These are phyloP conservation scores for Gandaritis pyraliata DNA, from an alignment of 2,888 invertebrate genomes.

Conservation along the genomic window DNA sequence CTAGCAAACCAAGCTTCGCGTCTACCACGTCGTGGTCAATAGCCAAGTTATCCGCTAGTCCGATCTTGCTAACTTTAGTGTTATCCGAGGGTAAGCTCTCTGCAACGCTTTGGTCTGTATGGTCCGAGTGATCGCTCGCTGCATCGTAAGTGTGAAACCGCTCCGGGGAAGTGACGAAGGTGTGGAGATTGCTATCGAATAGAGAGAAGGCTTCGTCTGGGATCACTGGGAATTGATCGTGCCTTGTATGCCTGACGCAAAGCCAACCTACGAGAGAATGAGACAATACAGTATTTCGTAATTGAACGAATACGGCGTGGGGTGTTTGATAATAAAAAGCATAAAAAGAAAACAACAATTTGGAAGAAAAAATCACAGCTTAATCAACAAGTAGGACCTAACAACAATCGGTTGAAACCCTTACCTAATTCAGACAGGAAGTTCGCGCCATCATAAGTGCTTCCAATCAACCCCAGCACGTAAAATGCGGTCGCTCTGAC, in stretches of 20 bases:
- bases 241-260: constrained; percentile 90
- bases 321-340: no score
- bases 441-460: constrained; percentile 93
- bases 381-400: no score
- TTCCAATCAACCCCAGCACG: constrained; percentile 92
- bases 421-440: constrained; percentile 88
- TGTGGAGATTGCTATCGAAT: constrained; percentile 66
- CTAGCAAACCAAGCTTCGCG: constrained; percentile 50
- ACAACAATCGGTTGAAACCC: not conserved
- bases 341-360: no score
- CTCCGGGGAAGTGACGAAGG: constrained; percentile 67
- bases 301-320: no score
- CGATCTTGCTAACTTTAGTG: constrained; percentile 56
- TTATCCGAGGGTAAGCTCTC: constrained; percentile 74
- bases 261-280: constrained; percentile 85
- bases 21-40: constrained; percentile 69
- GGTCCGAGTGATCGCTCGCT: constrained; percentile 77
- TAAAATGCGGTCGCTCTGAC: constrained; percentile 96
- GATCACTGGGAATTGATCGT: constrained; percentile 90
- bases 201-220: constrained; percentile 86
- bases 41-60: constrained; percentile 49
- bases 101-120: constrained; percentile 75
- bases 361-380: not conserved
- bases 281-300: not conserved
- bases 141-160: constrained; percentile 66